Base-by-base conservation (phyloP, 2,888 invertebrate species). In the Standfussiana lucernea region DNA sequence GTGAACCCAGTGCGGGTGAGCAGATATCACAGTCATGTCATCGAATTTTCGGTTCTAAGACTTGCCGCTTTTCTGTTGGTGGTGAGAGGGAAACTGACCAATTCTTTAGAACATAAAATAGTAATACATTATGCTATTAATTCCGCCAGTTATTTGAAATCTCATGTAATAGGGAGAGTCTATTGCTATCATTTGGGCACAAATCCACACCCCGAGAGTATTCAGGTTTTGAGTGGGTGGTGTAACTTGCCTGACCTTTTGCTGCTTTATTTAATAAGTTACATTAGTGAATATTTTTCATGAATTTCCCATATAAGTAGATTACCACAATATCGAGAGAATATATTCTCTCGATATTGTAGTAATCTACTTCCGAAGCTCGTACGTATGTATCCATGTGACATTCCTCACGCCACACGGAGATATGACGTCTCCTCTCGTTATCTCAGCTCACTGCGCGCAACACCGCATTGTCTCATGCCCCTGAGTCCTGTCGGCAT, bases 401-500 rank as follows among this genome's bases (percentile, higher is more conserved):
- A 61, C 53, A 69, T 74, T 45, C 42, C 65, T 69, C 62, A 3
- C 53, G 82, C 28, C 65, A 50, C 21, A 40, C 42, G 53, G 13
- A 72, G 65, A 69, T 8, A 40, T n/a, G 47, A 56, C 28, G 85
- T 77, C 85, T n/a, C 61, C 18, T 28, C 69, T 45, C 45, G 62
- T 83, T 83, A 85, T 74, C 50, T 68, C 74, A 5, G 32, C 56
- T 56, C 77, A 75, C 42, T 72, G 83, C 68, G 18, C 53, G 42
- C 21, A 66, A 66, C 37, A 35, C 35, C 62, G n/a, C 61, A 81
- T 66, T 85, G 77, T 74, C 21, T 66, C 13, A 24, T 59, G n/a
- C 47, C 47, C 24, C 15, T 59, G 53, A 72, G 28, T 74, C 21
- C 47, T 73, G 45, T 71, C 61, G 62, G n/a, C 28, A 67, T 50